Conservation (phyloP, 1,140 invertebrate species). For the Pygmarrhopalites habei region DNA sequence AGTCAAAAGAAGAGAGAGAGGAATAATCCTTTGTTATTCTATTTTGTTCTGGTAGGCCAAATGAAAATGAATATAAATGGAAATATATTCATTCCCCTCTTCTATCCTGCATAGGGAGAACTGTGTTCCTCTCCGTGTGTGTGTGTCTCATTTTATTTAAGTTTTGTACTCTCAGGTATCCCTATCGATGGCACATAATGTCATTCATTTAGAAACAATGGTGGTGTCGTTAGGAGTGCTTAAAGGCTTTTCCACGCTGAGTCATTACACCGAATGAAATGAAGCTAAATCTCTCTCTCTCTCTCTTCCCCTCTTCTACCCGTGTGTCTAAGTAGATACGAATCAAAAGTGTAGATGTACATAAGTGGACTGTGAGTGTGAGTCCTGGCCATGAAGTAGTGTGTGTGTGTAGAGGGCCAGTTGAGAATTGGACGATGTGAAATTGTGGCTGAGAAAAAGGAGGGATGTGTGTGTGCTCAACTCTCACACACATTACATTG, state of each 20-base stretch:
- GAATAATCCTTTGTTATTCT: not conserved
- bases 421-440: no score
- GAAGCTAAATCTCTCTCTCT: not conserved
- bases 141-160: not conserved
- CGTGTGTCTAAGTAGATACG: no score
- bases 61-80: constrained; percentile 12
- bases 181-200: constrained; percentile 11
- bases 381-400: no score
- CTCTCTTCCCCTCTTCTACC: no score
- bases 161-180: not conserved
- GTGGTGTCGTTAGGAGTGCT: not conserved
- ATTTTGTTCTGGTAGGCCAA: not conserved
- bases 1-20: not conserved
- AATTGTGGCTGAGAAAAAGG: no score
- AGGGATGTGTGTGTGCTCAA: no score
- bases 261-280: no score
- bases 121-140: not conserved
- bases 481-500: no score
- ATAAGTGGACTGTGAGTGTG: no score
- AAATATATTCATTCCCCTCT: constrained; percentile 10
- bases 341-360: no score
- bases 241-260: no score
- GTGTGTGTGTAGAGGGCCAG: no score
- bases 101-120: not conserved
- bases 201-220: constrained; percentile 16